Percentiles rank a stretch among this genome's conserved stretches.
These are phyloP conservation scores for Synchiropus splendidus DNA, from an alignment of 2,113 vertebrate genomes.

Conservation along the genomic window DNA sequence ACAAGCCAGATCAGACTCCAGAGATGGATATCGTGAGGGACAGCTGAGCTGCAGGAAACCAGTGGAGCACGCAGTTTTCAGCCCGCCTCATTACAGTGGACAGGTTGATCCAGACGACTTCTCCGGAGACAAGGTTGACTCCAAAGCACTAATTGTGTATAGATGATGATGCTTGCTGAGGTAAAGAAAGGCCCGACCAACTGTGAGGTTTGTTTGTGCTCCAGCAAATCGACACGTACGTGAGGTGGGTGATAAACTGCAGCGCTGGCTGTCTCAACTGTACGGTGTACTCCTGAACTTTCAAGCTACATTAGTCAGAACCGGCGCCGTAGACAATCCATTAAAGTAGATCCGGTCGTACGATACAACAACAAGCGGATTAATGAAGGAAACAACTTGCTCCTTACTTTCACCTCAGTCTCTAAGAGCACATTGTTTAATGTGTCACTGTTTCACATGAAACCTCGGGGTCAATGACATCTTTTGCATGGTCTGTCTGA, in stretches of 20 bases:
- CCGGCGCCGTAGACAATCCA: constrained; percentile 3
- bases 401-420: constrained; percentile 13
- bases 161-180: constrained; percentile 16
- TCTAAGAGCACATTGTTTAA: constrained; percentile 15
- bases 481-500: constrained; percentile 4
- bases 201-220: constrained; percentile 8
- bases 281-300: constrained; percentile 1
- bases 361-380: constrained; percentile 15
- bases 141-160: constrained; percentile 28
- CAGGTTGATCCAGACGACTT: constrained; percentile 54
- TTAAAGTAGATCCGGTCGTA: no score
- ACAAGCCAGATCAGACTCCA: constrained; percentile 49
- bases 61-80: constrained; percentile 52
- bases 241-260: background rate
- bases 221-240: constrained; percentile 2
- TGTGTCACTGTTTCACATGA: constrained; percentile 22
- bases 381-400: constrained; percentile 22
- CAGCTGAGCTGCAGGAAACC: constrained; percentile 54
- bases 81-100: constrained; percentile 47
- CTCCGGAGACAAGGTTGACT: constrained; percentile 39
- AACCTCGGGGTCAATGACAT: constrained; percentile 27
- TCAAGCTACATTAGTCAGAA: constrained; percentile 20
- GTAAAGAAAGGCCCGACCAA: constrained; percentile 8
- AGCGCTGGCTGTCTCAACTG: constrained; percentile 2
- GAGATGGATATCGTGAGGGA: constrained; percentile 58